A percentile compares a stretch with the other conserved stretches of the same genome.
Conservation (phyloP, 2,113 vertebrate species). For the Corydoras maculifer region DNA sequence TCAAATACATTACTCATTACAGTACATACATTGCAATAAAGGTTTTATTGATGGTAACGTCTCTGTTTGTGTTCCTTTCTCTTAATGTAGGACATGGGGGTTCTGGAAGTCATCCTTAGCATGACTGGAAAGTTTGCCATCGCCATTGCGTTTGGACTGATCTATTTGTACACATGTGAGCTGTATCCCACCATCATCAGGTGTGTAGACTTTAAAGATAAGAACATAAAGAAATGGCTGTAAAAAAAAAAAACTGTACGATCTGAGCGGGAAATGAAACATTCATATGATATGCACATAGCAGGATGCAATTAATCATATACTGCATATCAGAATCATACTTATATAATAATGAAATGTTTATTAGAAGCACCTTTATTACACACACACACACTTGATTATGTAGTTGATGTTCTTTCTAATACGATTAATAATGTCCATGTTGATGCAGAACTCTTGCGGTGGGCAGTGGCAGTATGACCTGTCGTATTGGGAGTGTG, state of each 20-base stretch:
- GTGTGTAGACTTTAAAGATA: conserved; percentile 49
- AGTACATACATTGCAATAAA: no score
- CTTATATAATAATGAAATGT: no score
- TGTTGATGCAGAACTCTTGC: conserved; percentile 71
- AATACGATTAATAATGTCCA: neutral
- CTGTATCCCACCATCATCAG: conserved; percentile 86
- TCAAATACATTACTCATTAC: no score
- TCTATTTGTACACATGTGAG: conserved; percentile 89
- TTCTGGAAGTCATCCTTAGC: conserved; percentile 61
- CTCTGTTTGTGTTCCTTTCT: neutral
- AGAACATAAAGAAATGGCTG: no score
- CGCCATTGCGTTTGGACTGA: conserved; percentile 80
- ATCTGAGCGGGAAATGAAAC: no score
- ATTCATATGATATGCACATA: no score
- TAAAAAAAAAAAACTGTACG: no score
- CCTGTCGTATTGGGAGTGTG: conserved; percentile 81
- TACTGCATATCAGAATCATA: no score
- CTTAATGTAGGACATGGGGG: conserved; percentile 54
- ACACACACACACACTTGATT: no score
- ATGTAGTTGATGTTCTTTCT: no score
- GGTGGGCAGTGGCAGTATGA: conserved; percentile 86
- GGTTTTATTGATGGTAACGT: neutral
- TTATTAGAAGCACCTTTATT: no score
- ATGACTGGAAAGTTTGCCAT: conserved; percentile 86
- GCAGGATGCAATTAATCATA: no score